Evolutionary conservation across 2,888 invertebrate genomes (phyloP).

Genomic region (Cheilosia pagana): DNA sequence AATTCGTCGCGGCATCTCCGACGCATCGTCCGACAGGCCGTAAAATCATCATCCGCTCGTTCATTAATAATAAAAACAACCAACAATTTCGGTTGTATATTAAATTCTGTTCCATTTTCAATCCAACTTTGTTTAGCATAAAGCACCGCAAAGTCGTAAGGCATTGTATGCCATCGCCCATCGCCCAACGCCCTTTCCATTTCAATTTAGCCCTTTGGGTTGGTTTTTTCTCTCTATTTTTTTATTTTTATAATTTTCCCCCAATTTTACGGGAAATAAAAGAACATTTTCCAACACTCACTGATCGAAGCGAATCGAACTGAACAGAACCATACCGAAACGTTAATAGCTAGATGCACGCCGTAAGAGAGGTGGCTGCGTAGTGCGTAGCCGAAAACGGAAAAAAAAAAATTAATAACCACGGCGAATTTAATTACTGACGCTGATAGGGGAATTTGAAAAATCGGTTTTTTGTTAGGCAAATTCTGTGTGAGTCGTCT

Average conservation of each 20-base stretch:
- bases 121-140: conserved; percentile 40
- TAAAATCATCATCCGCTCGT: conserved; percentile 51
- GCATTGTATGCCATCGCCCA: conserved; percentile 1
- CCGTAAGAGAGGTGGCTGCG: conserved; percentile 44
- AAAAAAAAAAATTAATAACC: conserved; percentile 46
- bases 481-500: conserved; percentile 13
- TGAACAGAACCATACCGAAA: neutral
- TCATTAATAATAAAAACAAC: conserved; percentile 60
- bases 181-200: neutral
- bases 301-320: conserved; percentile 15
- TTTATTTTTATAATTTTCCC: neutral
- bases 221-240: neutral
- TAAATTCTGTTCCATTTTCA: neutral
- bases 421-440: conserved; percentile 67
- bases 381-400: too few relatives aligned
- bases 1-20: conserved; percentile 41
- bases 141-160: conserved; percentile 26
- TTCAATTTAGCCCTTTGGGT: neutral
- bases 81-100: conserved; percentile 8
- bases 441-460: conserved; percentile 60
- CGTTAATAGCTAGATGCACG: neutral
- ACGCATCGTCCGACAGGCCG: conserved; percentile 31
- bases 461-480: conserved; percentile 43
- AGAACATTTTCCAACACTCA: conserved; percentile 24
- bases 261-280: conserved; percentile 25